Percentiles rank a stretch among this genome's conserved stretches.
These are phyloP conservation scores for Pyrrhosoma nymphula DNA, from an alignment of 2,888 invertebrate genomes.

Conservation along the genomic window DNA sequence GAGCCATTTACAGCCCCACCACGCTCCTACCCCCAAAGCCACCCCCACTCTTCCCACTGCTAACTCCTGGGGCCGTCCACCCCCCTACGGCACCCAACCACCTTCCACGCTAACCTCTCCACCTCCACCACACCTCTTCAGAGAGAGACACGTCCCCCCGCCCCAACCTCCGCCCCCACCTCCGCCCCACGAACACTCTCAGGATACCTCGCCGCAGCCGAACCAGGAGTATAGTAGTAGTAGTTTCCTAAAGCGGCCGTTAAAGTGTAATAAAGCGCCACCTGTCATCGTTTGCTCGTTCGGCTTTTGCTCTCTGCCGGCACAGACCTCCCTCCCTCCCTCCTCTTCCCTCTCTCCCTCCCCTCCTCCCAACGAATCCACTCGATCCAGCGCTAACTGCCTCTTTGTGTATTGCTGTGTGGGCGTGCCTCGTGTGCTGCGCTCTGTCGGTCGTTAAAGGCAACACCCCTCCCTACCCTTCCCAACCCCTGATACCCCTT, in stretches of 20 bases:
- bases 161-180: not conserved
- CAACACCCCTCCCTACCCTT: not conserved
- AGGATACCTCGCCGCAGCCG: not conserved
- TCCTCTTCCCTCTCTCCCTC: not conserved
- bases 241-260: slow-evolving; percentile 62
- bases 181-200: not conserved
- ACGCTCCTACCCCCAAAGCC: not conserved
- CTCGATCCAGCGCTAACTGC: not conserved
- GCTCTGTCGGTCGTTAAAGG: not conserved
- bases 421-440: not conserved
- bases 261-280: slow-evolving; percentile 64
- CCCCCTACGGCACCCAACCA: not conserved
- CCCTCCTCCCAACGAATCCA: not conserved
- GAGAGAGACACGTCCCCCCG: too few relatives aligned
- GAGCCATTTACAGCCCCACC: not conserved
- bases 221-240: not conserved
- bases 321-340: not conserved
- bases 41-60: not conserved
- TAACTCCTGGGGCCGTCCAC: not conserved
- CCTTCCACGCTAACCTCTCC: not conserved
- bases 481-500: not conserved
- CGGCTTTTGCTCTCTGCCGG: not conserved
- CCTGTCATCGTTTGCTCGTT: slow-evolving; percentile 53
- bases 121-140: too few relatives aligned
- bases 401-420: not conserved